Evolutionary conservation across 2,888 invertebrate species (phyloP), one percentile per base, ranked within the genome.

Genomic region (Coronaproctus castanopsis): DNA sequence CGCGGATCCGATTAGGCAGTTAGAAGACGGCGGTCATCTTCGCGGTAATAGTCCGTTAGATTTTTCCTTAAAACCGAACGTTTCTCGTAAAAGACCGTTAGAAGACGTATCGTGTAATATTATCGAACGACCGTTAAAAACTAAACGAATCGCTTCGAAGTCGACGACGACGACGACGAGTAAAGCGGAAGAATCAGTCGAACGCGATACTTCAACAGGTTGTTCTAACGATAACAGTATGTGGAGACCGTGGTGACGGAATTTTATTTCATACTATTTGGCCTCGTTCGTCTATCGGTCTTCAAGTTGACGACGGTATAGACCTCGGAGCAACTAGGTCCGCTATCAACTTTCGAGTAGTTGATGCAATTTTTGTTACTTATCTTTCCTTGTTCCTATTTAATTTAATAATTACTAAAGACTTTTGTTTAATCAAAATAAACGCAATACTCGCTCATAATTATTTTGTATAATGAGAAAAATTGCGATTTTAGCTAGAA

Each of bases 201-300:
- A 10, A 19, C 54, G 23, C 58, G n/a, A n/a, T n/a, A n/a, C n/a
- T n/a, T 21, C 20, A 55, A 23, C 23, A 48, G 53, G 57, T 20
- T 20, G 10, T 60, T 20, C 57, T 36, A 50, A n/a, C 21, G 53
- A 14, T 8, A 51, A 57, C 60, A 76, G 76, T 64, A 78, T 78
- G 74, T 78, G 78, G 78, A 71, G 78, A 59, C 78, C 78, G 1
- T 78, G 78, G 78, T 78, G 68, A 69, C 52, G 20, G n/a, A n/a
- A n/a, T n/a, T n/a, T n/a, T n/a, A n/a, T n/a, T n/a, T n/a, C n/a
- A n/a, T n/a, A n/a, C n/a, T n/a, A n/a, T n/a, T n/a, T n/a, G n/a
- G n/a, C n/a, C n/a, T n/a, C n/a, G n/a, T n/a, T n/a, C n/a, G n/a
- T n/a, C n/a, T n/a, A n/a, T n/a, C n/a, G n/a, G n/a, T n/a, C n/a